These are phyloP conservation scores for Diplosoma virens DNA, from an alignment of 23 tunicate species.

Conservation along the genomic window DNA sequence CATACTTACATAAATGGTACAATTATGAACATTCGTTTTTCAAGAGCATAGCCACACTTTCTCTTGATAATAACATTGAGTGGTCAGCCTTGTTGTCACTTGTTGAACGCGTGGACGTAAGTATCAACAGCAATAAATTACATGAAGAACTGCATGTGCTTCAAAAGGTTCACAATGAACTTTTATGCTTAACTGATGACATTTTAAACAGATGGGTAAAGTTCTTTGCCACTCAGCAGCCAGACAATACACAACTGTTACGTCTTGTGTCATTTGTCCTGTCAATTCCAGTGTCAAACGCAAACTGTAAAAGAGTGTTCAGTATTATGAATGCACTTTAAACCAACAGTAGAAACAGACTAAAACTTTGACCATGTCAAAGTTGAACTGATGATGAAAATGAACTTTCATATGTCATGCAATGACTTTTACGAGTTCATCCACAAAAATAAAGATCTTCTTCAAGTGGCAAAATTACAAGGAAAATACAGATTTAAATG, in stretches of 20 bases:
- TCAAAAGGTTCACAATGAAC: too few species aligned
- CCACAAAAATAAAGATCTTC: too few species aligned
- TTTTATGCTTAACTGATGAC: too few species aligned
- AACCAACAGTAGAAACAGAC: constrained; percentile 14
- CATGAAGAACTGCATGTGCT: constrained; percentile 5
- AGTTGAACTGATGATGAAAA: background rate
- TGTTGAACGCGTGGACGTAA: constrained; percentile 8
- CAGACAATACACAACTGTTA: constrained; percentile 19
- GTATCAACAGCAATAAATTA: constrained; percentile 9
- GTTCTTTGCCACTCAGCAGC: constrained; percentile 18
- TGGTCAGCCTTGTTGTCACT: background rate
- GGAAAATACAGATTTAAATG: too few species aligned
- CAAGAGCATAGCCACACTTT: constrained; percentile 7
- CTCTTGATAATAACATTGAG: constrained; percentile 17
- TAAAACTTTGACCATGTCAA: background rate
- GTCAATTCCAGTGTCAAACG: constrained; percentile 14
- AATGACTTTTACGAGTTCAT: background rate
- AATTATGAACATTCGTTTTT: constrained; percentile 4
- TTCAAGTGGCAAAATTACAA: too few species aligned
- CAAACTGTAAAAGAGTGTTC: too few species aligned
- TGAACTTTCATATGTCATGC: background rate
- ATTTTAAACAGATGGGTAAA: background rate
- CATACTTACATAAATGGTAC: constrained; percentile 8
- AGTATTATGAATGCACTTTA: constrained; percentile 8
- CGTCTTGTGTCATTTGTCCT: constrained; percentile 12